phyloP scores from a whole-genome alignment of 1,140 invertebrate species.

The Onthophagus taurus region DNA sequence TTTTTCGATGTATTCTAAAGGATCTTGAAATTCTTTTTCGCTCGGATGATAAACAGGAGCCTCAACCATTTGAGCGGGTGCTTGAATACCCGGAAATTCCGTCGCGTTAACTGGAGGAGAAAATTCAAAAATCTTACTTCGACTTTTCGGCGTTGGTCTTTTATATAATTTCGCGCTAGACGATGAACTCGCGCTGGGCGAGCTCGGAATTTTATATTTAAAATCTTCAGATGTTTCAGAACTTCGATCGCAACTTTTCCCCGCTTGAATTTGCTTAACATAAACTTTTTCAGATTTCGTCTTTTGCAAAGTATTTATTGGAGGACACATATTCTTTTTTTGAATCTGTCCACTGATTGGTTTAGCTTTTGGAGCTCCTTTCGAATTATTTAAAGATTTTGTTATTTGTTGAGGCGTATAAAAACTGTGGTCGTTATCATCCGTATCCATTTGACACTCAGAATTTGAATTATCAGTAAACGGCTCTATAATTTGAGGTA shows the following conservation, averaged over 20 bases:
- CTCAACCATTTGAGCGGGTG: constrained; percentile 55
- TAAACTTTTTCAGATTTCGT: background rate
- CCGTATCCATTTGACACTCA: constrained; percentile 44
- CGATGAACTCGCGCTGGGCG: constrained; percentile 36
- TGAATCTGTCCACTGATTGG: background rate
- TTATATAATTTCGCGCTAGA: constrained; percentile 35
- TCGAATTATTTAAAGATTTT: background rate
- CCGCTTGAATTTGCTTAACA: background rate
- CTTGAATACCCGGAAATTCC: constrained; percentile 43
- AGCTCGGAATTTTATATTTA: constrained; percentile 37
- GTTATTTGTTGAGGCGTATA: background rate
- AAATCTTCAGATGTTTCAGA: constrained; percentile 22
- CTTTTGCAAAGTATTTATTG: constrained; percentile 45
- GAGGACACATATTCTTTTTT: constrained; percentile 39
- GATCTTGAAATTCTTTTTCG: constrained; percentile 80
- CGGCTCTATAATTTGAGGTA: too few relatives aligned
- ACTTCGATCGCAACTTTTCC: background rate
- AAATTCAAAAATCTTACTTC: constrained; percentile 30
- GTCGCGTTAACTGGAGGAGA: constrained; percentile 42
- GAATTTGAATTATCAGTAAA: constrained; percentile 7
- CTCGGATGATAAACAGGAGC: constrained; percentile 75
- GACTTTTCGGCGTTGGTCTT: constrained; percentile 21
- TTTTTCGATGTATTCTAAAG: constrained; percentile 79
- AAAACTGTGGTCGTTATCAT: constrained; percentile 53
- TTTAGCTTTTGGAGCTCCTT: background rate